Conservation (phyloP, 2,113 vertebrate genomes). For the Azemiops feae region DNA sequence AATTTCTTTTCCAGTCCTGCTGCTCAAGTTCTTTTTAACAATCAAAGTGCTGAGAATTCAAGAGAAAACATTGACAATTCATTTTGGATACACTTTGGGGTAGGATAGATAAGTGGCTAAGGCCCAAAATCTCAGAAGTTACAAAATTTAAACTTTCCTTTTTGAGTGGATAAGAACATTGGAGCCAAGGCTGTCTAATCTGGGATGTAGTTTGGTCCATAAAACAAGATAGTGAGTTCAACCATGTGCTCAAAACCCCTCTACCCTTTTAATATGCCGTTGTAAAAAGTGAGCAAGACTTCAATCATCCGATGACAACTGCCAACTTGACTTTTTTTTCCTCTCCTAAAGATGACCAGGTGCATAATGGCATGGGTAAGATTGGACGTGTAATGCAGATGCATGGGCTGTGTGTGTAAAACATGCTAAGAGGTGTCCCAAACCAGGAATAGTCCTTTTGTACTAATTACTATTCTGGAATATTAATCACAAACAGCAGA, state of each 20-base stretch:
- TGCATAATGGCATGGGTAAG: neutral
- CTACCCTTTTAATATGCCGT: neutral
- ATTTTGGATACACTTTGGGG: neutral
- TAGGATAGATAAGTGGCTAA: neutral
- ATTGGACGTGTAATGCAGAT: neutral
- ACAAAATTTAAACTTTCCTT: neutral
- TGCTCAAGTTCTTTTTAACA: neutral
- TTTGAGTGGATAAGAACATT: neutral
- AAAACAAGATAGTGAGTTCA: neutral
- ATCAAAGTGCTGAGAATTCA: neutral
- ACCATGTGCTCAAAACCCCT: neutral
- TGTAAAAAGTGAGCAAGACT: neutral
- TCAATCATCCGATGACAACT: neutral
- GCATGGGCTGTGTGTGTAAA: neutral
- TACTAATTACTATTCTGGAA: neutral
- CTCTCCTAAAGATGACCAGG: neutral
- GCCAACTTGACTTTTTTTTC: neutral
- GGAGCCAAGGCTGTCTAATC: neutral
- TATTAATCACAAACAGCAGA: neutral
- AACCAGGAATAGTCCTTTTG: neutral
- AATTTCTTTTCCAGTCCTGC: neutral
- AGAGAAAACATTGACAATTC: neutral
- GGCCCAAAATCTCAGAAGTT: neutral
- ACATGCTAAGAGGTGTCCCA: neutral
- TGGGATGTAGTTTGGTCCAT: neutral